Conservation (phyloP, 2,797 vertebrate species). For the Chloroceryle inda region DNA sequence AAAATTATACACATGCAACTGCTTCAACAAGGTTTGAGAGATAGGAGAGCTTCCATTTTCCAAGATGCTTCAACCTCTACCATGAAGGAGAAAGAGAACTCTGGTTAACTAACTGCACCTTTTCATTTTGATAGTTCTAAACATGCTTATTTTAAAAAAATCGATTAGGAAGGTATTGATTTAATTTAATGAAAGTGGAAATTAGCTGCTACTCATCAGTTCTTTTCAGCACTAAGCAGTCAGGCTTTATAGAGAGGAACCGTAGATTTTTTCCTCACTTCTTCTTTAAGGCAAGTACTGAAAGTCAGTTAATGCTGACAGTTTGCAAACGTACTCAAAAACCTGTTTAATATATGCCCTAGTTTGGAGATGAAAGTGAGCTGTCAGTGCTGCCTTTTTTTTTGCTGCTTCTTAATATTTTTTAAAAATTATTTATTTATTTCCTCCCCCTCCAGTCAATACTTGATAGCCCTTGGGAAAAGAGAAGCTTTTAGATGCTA, state of each 20-base stretch:
- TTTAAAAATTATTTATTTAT: no score
- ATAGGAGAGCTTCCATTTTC: background rate
- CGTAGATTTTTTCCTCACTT: background rate
- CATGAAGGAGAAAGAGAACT: fast-evolving
- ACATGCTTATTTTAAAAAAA: background rate
- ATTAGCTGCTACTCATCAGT: background rate
- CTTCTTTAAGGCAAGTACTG: background rate
- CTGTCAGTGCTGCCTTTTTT: background rate
- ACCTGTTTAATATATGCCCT: conserved; percentile 37
- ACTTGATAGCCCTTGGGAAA: conserved; percentile 29
- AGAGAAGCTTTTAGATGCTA: conserved; percentile 14
- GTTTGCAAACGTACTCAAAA: conserved; percentile 56
- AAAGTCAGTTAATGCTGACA: conserved; percentile 38
- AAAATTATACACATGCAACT: background rate
- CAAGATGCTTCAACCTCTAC: fast-evolving
- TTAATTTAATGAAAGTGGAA: background rate
- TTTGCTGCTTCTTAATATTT: background rate
- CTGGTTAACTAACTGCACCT: background rate
- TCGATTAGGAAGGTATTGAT: background rate
- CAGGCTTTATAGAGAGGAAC: background rate
- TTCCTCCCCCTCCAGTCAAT: background rate
- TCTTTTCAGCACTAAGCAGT: background rate
- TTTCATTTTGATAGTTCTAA: background rate
- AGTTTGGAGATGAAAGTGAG: conserved; percentile 38
- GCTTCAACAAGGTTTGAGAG: background rate